Percentiles rank a stretch among this genome's conserved stretches.
Evolutionary conservation across 2,888 invertebrate species (phyloP).

Genomic region (Sialis fuliginosa): DNA sequence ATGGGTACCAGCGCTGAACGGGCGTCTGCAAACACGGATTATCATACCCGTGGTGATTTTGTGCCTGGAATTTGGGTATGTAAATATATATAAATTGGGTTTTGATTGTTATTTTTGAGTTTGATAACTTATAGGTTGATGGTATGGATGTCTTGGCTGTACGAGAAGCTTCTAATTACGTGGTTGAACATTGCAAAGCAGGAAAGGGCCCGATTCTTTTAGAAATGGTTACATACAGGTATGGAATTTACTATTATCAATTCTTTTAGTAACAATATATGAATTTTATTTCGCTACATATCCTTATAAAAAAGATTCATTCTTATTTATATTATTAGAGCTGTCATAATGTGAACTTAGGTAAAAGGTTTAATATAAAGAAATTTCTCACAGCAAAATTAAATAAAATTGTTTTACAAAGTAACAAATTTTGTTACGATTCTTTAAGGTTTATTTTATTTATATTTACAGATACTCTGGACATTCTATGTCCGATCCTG

Average conservation of each 20-base stretch:
- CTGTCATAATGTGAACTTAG: too few species aligned
- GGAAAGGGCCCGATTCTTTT: slow-evolving; percentile 57
- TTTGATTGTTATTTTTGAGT: not conserved
- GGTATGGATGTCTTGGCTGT: slow-evolving; percentile 67
- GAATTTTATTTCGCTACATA: too few species aligned
- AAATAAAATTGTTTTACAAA: too few species aligned
- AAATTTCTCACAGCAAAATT: too few species aligned
- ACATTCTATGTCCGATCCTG: slow-evolving; percentile 95
- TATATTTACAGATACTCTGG: slow-evolving; percentile 49
- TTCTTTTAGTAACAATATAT: not conserved
- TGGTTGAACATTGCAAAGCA: slow-evolving; percentile 50
- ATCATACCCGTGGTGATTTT: slow-evolving; percentile 87
- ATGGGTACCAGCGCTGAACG: slow-evolving; percentile 93
- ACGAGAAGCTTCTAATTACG: slow-evolving; percentile 53
- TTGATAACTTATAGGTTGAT: slow-evolving; percentile 49
- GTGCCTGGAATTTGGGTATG: slow-evolving; percentile 92
- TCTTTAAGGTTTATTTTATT: too few species aligned
- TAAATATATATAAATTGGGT: slow-evolving; percentile 65
- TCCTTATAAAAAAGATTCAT: too few species aligned
- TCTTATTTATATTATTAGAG: too few species aligned
- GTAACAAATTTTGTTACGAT: too few species aligned
- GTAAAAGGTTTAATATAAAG: too few species aligned
- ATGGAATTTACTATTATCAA: slow-evolving; percentile 16
- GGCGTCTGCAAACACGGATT: slow-evolving; percentile 73
- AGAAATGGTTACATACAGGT: slow-evolving; percentile 61